phyloP scores from a whole-genome alignment of 2,797 vertebrate genomes.

The Siniperca undulata region DNA sequence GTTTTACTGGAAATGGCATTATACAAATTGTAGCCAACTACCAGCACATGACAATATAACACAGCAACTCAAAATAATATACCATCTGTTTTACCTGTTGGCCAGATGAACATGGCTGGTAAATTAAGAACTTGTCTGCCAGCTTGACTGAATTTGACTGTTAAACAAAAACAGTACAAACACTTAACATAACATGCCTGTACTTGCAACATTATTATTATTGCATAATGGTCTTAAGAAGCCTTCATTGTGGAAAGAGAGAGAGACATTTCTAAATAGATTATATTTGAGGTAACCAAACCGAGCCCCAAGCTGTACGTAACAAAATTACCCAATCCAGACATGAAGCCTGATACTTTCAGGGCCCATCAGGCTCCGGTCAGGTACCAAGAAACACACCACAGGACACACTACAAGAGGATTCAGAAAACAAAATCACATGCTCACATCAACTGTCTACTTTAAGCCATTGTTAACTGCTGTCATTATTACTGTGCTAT shows the following conservation, averaged over 20 bases:
- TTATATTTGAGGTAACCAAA: neutral
- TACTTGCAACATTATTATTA: neutral
- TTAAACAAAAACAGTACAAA: neutral
- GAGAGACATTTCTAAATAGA: neutral
- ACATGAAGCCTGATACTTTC: constrained; percentile 4
- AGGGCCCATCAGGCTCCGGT: neutral
- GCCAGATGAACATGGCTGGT: neutral
- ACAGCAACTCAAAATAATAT: neutral
- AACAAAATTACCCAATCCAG: neutral
- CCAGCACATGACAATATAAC: constrained; percentile 18
- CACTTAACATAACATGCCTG: neutral
- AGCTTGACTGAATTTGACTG: neutral
- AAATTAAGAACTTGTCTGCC: neutral
- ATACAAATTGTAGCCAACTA: constrained; percentile 24
- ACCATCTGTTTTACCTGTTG: neutral
- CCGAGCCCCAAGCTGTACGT: neutral
- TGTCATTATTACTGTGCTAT: neutral
- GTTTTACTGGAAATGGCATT: constrained; percentile 44
- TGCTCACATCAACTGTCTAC: neutral
- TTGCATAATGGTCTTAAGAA: neutral
- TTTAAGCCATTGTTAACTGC: neutral
- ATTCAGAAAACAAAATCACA: neutral
- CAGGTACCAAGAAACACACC: neutral
- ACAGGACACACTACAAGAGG: neutral
- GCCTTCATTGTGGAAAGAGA: neutral